Evolutionary conservation across 2,797 vertebrate species (phyloP), one percentile per base, ranked within the genome.

Genomic region (Ctenopoma multispine): DNA sequence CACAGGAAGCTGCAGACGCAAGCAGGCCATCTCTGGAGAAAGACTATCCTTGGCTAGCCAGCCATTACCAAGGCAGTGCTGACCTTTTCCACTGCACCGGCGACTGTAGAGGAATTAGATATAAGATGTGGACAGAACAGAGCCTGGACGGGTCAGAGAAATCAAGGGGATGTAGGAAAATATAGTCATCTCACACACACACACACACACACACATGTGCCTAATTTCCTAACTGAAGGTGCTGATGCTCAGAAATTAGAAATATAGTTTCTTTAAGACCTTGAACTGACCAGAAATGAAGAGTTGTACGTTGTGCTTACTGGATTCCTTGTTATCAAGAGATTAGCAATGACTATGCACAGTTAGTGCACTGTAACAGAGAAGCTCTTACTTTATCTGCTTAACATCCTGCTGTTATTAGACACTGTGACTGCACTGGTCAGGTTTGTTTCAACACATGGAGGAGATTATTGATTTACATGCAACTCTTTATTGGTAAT

Each of bases 21-120:
- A 71, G 55, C 48, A 41, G 63, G 50, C 53, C 73, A 71, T 83
- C 79, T 68, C 82, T 61, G 23, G 82, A 84, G 87, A 79, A 43
- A 71, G 20, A 62, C 74, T 77, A 72, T 82, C 79, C 77, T 62
- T 77, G 47, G 63, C 65, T 60, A 31, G 78, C 68, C 5, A 8
- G 65, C 74, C 31, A 34, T 69, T 65, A 77, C 80, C 15, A 9
- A 57, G 67, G 56, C 38, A 21, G 15, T 29, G 10, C 4, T 81
- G 81, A 89, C 86, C 89, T 86, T 83, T 77, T 59, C 51, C 4
- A n/a, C 66, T 63, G 55, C 57, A 43, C 43, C 31, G 36, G 15
- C 13, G 5, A 56, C 69, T 51, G 70, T 49, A 57, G 31, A 81
- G 59, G 69, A 77, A 84, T 75, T 64, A 77, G 56, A 68, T 40